These are phyloP conservation scores for Asbolus verrucosus DNA, from an alignment of 1,140 invertebrate genomes.

Conservation along the genomic window DNA sequence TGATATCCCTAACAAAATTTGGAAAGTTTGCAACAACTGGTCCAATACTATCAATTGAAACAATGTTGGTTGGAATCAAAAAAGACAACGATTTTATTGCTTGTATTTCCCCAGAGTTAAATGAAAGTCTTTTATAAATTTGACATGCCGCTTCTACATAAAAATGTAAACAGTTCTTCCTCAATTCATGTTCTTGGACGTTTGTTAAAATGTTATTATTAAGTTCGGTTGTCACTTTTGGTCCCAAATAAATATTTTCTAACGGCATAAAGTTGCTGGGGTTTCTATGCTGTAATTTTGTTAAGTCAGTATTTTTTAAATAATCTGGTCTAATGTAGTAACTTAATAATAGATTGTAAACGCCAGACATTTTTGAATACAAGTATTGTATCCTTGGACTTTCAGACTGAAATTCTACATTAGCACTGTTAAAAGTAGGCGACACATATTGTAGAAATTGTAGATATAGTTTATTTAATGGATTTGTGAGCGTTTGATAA, in stretches of 20 bases:
- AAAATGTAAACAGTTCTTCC: slow-evolving; percentile 18
- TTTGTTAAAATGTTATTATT: slow-evolving; percentile 2
- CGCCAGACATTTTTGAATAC: slow-evolving; percentile 13
- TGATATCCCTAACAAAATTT: slow-evolving; percentile 3
- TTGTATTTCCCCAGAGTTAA: slow-evolving; percentile 10
- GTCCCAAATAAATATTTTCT: slow-evolving; percentile 19
- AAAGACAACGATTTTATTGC: not conserved
- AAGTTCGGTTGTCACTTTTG: slow-evolving; percentile 14
- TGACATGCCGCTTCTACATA: slow-evolving; percentile 16
- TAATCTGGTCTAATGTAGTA: slow-evolving; percentile 31
- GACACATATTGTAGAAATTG: slow-evolving; percentile 10
- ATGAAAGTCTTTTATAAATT: slow-evolving; percentile 29
- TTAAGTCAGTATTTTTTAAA: slow-evolving; percentile 29
- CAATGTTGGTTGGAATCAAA: slow-evolving; percentile 8
- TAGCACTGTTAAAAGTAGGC: slow-evolving; percentile 11
- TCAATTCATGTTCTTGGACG: not conserved
- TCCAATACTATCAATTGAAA: not conserved
- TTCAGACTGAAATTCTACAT: slow-evolving; percentile 28
- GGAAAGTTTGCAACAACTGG: not conserved
- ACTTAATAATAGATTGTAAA: slow-evolving; percentile 25
- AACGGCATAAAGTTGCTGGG: slow-evolving; percentile 6
- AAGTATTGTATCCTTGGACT: slow-evolving; percentile 12
- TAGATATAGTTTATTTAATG: not conserved
- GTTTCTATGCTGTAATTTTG: slow-evolving; percentile 20
- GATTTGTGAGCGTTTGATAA: slow-evolving; percentile 1